Conservation (phyloP, 2,888 invertebrate genomes). For the Psylliodes chrysocephalus region DNA sequence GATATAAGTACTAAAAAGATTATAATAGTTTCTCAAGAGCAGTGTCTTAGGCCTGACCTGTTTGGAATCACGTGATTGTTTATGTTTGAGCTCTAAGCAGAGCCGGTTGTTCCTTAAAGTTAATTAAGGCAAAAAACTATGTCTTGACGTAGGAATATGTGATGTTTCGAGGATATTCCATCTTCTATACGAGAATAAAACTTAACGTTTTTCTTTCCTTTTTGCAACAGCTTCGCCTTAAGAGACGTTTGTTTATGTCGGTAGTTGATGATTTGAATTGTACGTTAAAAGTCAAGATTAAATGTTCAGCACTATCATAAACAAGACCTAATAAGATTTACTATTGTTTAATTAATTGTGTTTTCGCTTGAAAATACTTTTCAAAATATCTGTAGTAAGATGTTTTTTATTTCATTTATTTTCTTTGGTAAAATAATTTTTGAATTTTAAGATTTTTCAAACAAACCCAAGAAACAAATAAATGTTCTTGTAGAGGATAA, state of each 20-base stretch:
- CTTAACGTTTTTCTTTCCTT: not conserved
- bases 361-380: too few relatives aligned
- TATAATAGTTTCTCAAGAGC: too few relatives aligned
- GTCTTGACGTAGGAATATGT: slow-evolving; percentile 18
- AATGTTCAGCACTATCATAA: not conserved
- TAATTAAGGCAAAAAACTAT: slow-evolving; percentile 26
- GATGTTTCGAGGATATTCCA: slow-evolving; percentile 13
- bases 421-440: too few relatives aligned
- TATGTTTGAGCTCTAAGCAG: slow-evolving; percentile 1
- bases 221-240: not conserved
- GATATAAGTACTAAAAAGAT: too few relatives aligned
- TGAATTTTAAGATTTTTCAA: too few relatives aligned
- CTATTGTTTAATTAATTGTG: too few relatives aligned
- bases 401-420: too few relatives aligned
- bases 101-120: slow-evolving; percentile 20
- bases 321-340: too few relatives aligned
- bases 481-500: too few relatives aligned
- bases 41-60: not conserved
- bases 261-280: not conserved
- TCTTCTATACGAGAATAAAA: not conserved
- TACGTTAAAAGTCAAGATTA: not conserved
- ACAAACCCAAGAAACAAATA: too few relatives aligned
- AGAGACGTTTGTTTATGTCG: not conserved
- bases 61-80: not conserved
- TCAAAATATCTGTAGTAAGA: too few relatives aligned